These are phyloP conservation scores for Sminthurinus signatus DNA, from an alignment of 1,140 invertebrate species.

Conservation along the genomic window DNA sequence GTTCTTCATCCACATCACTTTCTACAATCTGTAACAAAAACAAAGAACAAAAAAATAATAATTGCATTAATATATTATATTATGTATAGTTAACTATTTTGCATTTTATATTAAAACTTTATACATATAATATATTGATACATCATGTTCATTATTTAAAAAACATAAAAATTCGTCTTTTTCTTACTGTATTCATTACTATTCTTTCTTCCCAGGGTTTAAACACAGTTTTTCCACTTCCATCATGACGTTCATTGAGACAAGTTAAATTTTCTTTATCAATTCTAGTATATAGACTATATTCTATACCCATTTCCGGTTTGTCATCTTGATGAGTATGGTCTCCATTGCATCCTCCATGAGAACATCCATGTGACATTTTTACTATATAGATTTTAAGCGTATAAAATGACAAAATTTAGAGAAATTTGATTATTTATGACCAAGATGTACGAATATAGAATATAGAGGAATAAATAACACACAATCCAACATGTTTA, in stretches of 20 bases:
- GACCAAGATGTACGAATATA: no score
- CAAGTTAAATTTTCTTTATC: slow-evolving; percentile 82
- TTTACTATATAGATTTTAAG: not conserved
- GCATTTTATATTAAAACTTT: not conserved
- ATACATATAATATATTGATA: no score
- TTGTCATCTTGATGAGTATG: slow-evolving; percentile 55
- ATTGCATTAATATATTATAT: not conserved
- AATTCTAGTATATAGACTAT: slow-evolving; percentile 84
- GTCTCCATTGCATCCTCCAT: slow-evolving; percentile 43
- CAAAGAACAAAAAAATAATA: not conserved
- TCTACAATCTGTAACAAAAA: slow-evolving; percentile 69
- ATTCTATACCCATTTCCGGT: slow-evolving; percentile 72
- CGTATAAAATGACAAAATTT: not conserved
- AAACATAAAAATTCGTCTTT: not conserved
- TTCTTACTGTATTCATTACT: slow-evolving; percentile 61
- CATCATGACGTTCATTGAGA: slow-evolving; percentile 79
- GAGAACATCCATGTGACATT: slow-evolving; percentile 4
- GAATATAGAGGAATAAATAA: not conserved
- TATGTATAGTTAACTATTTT: not conserved
- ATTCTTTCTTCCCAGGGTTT: slow-evolving; percentile 85
- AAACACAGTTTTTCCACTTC: slow-evolving; percentile 79
- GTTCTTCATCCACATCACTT: slow-evolving; percentile 89
- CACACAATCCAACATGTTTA: not conserved
- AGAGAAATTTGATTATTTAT: no score
- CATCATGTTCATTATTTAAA: no score